Evolutionary conservation across 2,888 invertebrate genomes (phyloP).

Genomic region (Idaea biselata): DNA sequence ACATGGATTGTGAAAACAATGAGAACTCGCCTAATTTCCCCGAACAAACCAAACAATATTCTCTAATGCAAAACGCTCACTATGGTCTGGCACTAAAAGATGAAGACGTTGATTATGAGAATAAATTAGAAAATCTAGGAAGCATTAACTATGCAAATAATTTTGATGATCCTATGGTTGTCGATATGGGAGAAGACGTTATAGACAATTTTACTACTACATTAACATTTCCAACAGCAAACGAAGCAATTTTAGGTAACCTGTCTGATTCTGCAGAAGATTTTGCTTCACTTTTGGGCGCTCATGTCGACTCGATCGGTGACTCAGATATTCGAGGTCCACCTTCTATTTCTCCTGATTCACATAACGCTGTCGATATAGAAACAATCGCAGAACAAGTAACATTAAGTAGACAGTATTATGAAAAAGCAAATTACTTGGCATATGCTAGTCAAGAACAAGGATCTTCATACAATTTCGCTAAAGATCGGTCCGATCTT

Average conservation of each 20-base stretch:
- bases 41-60: conserved; percentile 86
- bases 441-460: conserved; percentile 74
- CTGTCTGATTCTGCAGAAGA: conserved; percentile 91
- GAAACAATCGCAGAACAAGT: conserved; percentile 90
- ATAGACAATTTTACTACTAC: conserved; percentile 92
- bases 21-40: conserved; percentile 77
- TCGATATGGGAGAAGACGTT: conserved; percentile 88
- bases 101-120: conserved; percentile 89
- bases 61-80: conserved; percentile 89
- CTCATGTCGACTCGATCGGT: conserved; percentile 84
- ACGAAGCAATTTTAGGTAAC: conserved; percentile 89
- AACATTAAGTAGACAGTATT: conserved; percentile 81
- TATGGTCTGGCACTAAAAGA: conserved; percentile 90
- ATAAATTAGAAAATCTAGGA: conserved; percentile 86
- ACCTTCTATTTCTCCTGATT: conserved; percentile 86
- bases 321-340: conserved; percentile 85
- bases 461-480: conserved; percentile 80
- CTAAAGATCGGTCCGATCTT: conserved; percentile 82
- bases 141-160: conserved; percentile 79
- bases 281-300: conserved; percentile 86
- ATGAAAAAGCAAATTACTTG: conserved; percentile 74
- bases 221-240: conserved; percentile 88
- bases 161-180: conserved; percentile 91
- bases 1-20: conserved; percentile 89
- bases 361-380: conserved; percentile 84